phyloP scores from a whole-genome alignment of 2,113 vertebrate species.

The Megaceryle maxima region DNA sequence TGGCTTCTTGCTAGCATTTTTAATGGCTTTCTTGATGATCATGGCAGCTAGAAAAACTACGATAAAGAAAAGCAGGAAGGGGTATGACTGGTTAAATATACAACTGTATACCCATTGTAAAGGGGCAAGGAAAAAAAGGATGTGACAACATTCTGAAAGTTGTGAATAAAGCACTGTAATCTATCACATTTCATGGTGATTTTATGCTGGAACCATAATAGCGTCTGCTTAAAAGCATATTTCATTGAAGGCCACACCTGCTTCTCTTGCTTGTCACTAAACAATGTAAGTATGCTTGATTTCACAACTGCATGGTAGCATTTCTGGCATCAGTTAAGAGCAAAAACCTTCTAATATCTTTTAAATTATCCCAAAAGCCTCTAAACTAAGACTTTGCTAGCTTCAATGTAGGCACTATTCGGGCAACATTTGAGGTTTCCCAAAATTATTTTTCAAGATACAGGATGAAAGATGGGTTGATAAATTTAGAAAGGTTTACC shows the following conservation, averaged over 20 bases:
- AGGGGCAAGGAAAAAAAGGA: not conserved
- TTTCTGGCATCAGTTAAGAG: not conserved
- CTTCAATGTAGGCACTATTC: not conserved
- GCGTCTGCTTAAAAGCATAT: not conserved
- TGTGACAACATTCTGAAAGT: not conserved
- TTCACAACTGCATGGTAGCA: not conserved
- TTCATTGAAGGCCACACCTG: not conserved
- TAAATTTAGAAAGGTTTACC: not conserved
- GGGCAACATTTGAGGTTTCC: not conserved
- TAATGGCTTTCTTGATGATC: not conserved
- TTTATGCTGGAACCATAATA: not conserved
- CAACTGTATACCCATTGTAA: not conserved
- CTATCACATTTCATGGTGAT: not conserved
- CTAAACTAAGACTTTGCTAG: not conserved
- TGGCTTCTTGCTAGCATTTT: not conserved
- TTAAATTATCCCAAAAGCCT: not conserved
- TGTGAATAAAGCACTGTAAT: not conserved
- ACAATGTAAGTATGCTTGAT: not conserved
- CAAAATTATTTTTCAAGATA: not conserved
- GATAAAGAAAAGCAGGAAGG: not conserved
- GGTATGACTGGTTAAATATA: not conserved
- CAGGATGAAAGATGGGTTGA: not conserved
- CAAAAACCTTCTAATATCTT: not conserved
- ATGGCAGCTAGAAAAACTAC: not conserved
- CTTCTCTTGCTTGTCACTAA: rapidly evolving